Evolutionary conservation across 1,140 invertebrate genomes (phyloP).

Genomic region (Tetramorium simillimum): DNA sequence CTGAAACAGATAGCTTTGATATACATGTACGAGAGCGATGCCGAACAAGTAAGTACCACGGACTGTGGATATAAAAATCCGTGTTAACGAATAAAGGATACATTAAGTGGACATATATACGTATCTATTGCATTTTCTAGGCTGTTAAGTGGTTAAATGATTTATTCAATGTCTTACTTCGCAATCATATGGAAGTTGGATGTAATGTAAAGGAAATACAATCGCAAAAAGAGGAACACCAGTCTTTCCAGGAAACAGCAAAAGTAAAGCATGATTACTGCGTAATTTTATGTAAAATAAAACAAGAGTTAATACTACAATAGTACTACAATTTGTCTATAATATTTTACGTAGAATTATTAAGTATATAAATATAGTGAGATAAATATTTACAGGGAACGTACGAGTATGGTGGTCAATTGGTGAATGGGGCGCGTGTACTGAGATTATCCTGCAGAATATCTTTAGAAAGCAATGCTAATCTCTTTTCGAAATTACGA

Average conservation of each 20-base stretch:
- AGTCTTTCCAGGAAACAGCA: conserved; percentile 91
- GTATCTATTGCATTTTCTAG: conserved; percentile 78
- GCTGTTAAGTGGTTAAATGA: conserved; percentile 92
- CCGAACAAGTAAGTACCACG: conserved; percentile 87
- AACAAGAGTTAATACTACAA: too few relatives aligned
- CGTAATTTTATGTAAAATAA: not conserved
- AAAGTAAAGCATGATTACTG: conserved; percentile 82
- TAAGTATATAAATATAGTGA: not conserved
- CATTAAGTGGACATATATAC: conserved; percentile 29
- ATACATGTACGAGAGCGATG: conserved; percentile 91
- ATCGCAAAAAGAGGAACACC: conserved; percentile 90
- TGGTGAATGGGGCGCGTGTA: conserved; percentile 91
- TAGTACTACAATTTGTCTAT: not conserved
- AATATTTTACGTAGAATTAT: not conserved
- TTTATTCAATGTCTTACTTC: conserved; percentile 89
- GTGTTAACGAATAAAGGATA: not conserved
- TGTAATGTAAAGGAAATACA: conserved; percentile 91
- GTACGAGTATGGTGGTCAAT: conserved; percentile 92
- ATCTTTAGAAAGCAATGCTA: conserved; percentile 87
- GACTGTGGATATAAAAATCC: not conserved
- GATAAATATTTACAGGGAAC: conserved; percentile 87
- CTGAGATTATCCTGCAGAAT: conserved; percentile 90
- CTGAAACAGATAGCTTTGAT: conserved; percentile 92
- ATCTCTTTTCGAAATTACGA: conserved; percentile 86
- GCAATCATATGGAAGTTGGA: conserved; percentile 90